Percentiles rank a stretch among this genome's conserved stretches.
These are phyloP conservation scores for Choristoneura fumiferana DNA, from an alignment of 1,140 invertebrate species.

Conservation along the genomic window DNA sequence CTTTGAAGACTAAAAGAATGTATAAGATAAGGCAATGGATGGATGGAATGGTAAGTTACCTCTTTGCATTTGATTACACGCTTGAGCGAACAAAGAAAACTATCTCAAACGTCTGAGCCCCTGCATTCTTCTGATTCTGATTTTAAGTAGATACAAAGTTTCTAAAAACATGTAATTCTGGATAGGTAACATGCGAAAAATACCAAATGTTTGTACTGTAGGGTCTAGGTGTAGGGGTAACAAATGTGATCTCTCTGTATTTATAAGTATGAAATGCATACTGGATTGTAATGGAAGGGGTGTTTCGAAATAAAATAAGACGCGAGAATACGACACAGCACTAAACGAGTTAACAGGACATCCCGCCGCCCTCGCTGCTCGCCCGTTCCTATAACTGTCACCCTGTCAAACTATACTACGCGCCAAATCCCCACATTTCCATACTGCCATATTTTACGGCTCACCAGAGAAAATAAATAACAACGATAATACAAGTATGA, in stretches of 20 bases:
- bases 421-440: constrained; percentile 67
- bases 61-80: constrained; percentile 58
- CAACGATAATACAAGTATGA: constrained; percentile 71
- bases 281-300: constrained; percentile 11
- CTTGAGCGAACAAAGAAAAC: constrained; percentile 63
- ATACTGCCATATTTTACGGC: constrained; percentile 70
- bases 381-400: constrained; percentile 67
- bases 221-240: too few species aligned
- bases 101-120: constrained; percentile 26
- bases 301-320: constrained; percentile 26
- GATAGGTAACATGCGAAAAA: too few species aligned
- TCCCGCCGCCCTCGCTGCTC: constrained; percentile 36
- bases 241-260: too few species aligned
- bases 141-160: too few species aligned
- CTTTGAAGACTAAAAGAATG: too few species aligned
- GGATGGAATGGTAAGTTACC: constrained; percentile 17
- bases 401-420: constrained; percentile 67
- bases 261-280: not conserved
- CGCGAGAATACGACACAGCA: constrained; percentile 35
- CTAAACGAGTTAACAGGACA: constrained; percentile 57
- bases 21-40: not conserved
- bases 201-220: constrained; percentile 1
- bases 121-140: constrained; percentile 47
- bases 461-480: constrained; percentile 73
- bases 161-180: too few species aligned